A percentile compares a stretch with the other conserved stretches of the same genome.
phyloP scores from a whole-genome alignment of 2,797 vertebrate species.

The Setipinna tenuifilis region DNA sequence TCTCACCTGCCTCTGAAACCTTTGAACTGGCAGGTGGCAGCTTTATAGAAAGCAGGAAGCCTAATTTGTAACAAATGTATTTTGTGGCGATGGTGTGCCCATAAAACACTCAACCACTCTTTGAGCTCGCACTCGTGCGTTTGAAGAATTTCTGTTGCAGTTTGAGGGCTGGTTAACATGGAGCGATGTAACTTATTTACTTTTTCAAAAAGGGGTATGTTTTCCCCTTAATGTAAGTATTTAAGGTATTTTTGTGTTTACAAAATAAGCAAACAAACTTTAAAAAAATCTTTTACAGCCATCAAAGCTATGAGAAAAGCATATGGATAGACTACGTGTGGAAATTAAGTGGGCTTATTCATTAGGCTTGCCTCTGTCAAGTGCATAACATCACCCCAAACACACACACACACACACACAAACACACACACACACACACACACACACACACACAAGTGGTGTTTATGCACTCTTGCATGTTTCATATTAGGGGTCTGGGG shows the following conservation, averaged over 20 bases:
- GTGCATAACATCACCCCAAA: neutral
- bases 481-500: slow-evolving; percentile 34
- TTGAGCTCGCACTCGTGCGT: slow-evolving; percentile 26
- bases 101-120: slow-evolving; percentile 61
- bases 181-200: slow-evolving; percentile 7
- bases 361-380: slow-evolving; percentile 27
- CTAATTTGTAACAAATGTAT: slow-evolving; percentile 74
- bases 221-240: too few species aligned
- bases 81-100: slow-evolving; percentile 59
- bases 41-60: slow-evolving; percentile 64
- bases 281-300: slow-evolving; percentile 21
- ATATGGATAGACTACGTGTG: slow-evolving; percentile 13
- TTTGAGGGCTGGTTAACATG: slow-evolving; percentile 13
- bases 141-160: slow-evolving; percentile 47
- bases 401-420: too few species aligned
- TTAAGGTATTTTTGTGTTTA: too few species aligned
- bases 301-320: slow-evolving; percentile 16
- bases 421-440: too few species aligned
- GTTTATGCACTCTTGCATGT: slow-evolving; percentile 23
- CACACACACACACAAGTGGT: too few species aligned
- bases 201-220: too few species aligned
- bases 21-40: slow-evolving; percentile 75
- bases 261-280: neutral
- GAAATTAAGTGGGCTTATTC: slow-evolving; percentile 25
- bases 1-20: slow-evolving; percentile 47